A percentile compares a stretch with the other conserved stretches of the same genome.
phyloP scores from a whole-genome alignment of 2,888 invertebrate genomes.

The Oithona nana region DNA sequence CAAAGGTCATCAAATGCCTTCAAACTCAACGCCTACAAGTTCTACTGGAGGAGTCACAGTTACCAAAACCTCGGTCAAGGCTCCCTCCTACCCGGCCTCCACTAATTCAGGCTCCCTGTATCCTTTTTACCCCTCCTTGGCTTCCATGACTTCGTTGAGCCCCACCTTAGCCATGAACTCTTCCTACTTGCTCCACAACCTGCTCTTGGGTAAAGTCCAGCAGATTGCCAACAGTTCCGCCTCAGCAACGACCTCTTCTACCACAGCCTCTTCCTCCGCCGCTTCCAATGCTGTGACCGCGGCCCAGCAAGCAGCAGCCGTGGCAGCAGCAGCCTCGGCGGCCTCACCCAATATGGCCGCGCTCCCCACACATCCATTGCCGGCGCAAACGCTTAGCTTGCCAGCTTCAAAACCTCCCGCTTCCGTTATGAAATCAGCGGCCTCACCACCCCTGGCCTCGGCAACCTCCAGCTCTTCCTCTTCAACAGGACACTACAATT shows the following conservation, averaged over 20 bases:
- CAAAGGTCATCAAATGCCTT: not conserved
- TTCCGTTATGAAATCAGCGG: not conserved
- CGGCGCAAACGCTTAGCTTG: not conserved
- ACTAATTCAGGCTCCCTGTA: constrained; percentile 6
- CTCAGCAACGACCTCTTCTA: not conserved
- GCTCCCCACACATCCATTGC: not conserved
- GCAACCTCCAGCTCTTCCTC: not conserved
- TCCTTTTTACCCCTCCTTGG: not conserved
- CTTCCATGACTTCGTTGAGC: not conserved
- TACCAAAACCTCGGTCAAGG: not conserved
- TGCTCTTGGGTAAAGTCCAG: constrained; percentile 16
- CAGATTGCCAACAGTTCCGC: not conserved
- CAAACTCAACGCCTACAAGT: not conserved
- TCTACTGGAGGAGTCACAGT: not conserved
- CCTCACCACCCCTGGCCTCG: not conserved
- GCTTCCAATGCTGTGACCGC: too few species aligned
- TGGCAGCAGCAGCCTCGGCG: not conserved
- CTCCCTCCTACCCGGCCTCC: not conserved
- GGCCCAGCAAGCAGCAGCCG: not conserved
- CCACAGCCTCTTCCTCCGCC: not conserved
- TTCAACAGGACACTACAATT: not conserved
- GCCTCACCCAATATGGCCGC: not conserved
- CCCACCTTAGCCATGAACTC: constrained; percentile 1
- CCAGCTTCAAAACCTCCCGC: not conserved
- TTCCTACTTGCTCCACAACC: constrained; percentile 16